Base-by-base conservation (phyloP, 2,888 invertebrate genomes). In the Calephelis perditalis region DNA sequence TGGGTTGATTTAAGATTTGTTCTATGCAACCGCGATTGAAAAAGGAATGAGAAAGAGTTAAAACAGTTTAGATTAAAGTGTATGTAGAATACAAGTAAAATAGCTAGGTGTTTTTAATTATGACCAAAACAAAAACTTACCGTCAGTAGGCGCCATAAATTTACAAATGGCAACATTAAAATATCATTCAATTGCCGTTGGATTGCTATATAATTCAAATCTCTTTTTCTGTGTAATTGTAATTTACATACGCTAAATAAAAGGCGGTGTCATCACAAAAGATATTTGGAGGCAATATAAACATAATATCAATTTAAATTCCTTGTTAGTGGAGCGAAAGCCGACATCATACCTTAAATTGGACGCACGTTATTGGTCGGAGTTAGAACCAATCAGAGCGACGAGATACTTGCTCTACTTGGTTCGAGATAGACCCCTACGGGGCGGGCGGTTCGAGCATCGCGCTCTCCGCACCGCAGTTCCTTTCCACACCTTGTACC, bases 261-360 rank as follows among this genome's bases (percentile, higher is more conserved):
- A 89, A 89, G 87, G 90, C 88, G 89, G 90, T 90, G 89, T 89
- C 89, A 89, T 90, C 89, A 90, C 90, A 90, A 89, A 90, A 89
- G 84, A 89, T 86, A 86, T 90, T 89, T 89, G 89, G 88, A 87
- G 84, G 87, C 88, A 90, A 89, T 90, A 89, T 90, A 89, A 90
- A 89, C 89, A 90, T 89, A 89, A 89, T 89, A 90, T 88, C 90
- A 90, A 90, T 89, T 89, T 89, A 88, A 90, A 90, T 90, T 90
- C 87, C 90, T 90, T 86, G 90, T 90, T 90, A 90, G 90, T 88
- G 86, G 79, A 86, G 83, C 87, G 86, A 88, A 88, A 89, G 89
- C 89, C 89, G 90, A 89, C 89, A 90, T 87, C 84, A 89, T 88
- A 88, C 86, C 87, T 85, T 86, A 80, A 79, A 78, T 73, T 73